A percentile compares a stretch with the other conserved stretches of the same genome.
These are phyloP conservation scores for Euphonia xanthogaster DNA, from an alignment of 2,797 vertebrate species.

Conservation along the genomic window DNA sequence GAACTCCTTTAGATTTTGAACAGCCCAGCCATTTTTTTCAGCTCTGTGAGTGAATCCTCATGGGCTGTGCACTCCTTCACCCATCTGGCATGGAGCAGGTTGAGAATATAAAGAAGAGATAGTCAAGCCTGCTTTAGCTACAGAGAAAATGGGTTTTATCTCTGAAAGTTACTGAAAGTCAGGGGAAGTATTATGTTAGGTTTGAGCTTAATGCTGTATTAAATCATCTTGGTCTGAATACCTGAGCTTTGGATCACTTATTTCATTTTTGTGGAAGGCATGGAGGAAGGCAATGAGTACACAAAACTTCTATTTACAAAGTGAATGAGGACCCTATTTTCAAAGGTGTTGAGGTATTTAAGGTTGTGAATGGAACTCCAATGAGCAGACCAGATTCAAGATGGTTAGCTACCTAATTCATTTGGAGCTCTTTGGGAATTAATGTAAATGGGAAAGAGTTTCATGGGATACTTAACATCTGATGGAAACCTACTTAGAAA, in stretches of 20 bases:
- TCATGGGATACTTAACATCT: background rate
- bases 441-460: background rate
- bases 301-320: background rate
- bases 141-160: background rate
- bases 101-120: background rate
- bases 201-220: background rate
- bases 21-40: background rate
- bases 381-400: background rate
- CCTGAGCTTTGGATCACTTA: background rate
- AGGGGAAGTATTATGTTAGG: background rate
- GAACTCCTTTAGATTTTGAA: background rate
- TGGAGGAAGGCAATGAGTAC: background rate
- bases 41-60: background rate
- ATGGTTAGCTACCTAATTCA: background rate
- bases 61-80: background rate
- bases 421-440: background rate
- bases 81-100: background rate
- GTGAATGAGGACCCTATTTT: background rate
- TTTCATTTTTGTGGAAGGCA: background rate
- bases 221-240: background rate
- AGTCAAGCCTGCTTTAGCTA: background rate
- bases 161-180: background rate
- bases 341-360: background rate
- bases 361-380: background rate
- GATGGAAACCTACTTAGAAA: background rate